Evolutionary conservation across 2,797 vertebrate genomes (phyloP).

Genomic region (Heterohyrax brucei): DNA sequence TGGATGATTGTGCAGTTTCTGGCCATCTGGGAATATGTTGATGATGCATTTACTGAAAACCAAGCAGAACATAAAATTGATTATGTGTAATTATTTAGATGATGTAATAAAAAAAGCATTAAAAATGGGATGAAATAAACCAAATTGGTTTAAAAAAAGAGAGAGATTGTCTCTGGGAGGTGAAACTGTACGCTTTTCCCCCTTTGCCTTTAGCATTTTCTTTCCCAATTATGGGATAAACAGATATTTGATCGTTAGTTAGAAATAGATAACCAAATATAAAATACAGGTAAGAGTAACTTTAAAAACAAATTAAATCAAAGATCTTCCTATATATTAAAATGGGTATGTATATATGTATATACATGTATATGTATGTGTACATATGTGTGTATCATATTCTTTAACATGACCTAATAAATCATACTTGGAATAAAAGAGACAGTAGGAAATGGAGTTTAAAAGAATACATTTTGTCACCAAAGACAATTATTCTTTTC

Average conservation of each 20-base stretch:
- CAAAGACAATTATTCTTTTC: neutral
- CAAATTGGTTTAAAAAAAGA: neutral
- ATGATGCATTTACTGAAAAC: neutral
- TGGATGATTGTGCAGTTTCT: constrained; percentile 4
- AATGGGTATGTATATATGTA: neutral
- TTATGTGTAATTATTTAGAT: neutral
- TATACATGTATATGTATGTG: neutral
- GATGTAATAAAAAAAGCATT: neutral
- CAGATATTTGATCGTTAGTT: neutral
- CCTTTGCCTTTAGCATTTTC: neutral
- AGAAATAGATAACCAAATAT: neutral
- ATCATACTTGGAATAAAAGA: neutral
- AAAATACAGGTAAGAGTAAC: neutral
- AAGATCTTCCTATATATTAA: constrained; percentile 12
- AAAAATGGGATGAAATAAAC: neutral
- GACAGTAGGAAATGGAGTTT: neutral
- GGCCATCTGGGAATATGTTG: neutral
- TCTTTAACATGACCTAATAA: constrained; percentile 33
- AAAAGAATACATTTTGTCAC: neutral
- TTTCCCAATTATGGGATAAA: neutral
- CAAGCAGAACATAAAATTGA: neutral
- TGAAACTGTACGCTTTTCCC: neutral
- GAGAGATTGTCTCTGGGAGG: neutral
- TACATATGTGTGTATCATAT: neutral
- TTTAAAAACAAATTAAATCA: neutral